phyloP scores from a whole-genome alignment of 1,140 invertebrate genomes.

The Tenebrio molitor region DNA sequence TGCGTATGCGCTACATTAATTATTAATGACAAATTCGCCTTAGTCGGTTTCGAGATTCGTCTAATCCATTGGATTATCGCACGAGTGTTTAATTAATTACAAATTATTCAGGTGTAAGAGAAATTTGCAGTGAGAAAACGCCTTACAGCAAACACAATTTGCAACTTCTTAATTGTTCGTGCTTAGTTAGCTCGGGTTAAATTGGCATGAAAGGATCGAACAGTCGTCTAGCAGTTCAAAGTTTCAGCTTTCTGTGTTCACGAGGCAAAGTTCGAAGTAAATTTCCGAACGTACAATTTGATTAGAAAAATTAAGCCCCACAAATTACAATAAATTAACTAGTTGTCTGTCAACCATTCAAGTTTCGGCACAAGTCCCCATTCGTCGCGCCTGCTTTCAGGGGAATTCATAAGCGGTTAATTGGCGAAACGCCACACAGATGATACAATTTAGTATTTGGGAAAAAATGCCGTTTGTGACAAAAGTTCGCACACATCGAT shows the following conservation, averaged over 20 bases:
- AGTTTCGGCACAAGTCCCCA: background rate
- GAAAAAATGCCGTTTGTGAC: slow-evolving; percentile 17
- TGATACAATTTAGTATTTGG: too few species aligned
- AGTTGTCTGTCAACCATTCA: background rate
- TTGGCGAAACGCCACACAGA: slow-evolving; percentile 10
- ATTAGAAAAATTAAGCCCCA: slow-evolving; percentile 6
- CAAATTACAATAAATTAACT: slow-evolving; percentile 28
- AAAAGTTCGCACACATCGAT: background rate
- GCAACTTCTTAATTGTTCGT: slow-evolving; percentile 28
- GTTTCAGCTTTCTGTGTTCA: too few species aligned
- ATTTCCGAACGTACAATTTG: slow-evolving; percentile 7
- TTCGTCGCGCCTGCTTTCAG: background rate
- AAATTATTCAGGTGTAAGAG: background rate
- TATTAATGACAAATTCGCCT: slow-evolving; percentile 29
- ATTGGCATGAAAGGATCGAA: slow-evolving; percentile 29
- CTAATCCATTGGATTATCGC: background rate
- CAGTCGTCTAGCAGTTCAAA: too few species aligned
- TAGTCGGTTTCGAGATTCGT: slow-evolving; percentile 1
- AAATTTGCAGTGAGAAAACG: background rate
- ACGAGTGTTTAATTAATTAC: slow-evolving; percentile 7
- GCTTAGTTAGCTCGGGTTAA: slow-evolving; percentile 13
- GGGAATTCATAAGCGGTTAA: slow-evolving; percentile 5
- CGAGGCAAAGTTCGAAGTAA: slow-evolving; percentile 16
- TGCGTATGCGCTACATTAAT: slow-evolving; percentile 18
- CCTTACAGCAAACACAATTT: slow-evolving; percentile 7